These are phyloP conservation scores for Falco berigora DNA, from an alignment of 2,797 vertebrate genomes.

Conservation along the genomic window DNA sequence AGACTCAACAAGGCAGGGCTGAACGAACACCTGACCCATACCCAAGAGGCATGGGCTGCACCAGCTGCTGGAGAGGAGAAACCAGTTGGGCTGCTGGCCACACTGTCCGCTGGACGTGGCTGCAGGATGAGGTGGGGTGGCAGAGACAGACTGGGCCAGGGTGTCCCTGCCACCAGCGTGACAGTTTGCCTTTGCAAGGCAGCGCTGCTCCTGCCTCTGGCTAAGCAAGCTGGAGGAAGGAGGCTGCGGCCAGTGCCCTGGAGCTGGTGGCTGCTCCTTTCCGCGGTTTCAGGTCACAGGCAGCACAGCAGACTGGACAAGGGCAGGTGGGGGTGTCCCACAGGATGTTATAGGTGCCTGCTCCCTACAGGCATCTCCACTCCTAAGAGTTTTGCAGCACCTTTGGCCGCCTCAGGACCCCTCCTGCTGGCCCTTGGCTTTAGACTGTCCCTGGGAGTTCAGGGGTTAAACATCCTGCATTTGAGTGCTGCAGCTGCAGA, in stretches of 20 bases:
- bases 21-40: rapidly evolving
- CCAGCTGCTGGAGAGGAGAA: neutral
- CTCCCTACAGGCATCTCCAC: neutral
- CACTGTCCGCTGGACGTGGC: rapidly evolving
- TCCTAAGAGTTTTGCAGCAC: neutral
- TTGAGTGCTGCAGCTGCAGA: constrained; percentile 1
- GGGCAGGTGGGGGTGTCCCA: neutral
- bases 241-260: neutral
- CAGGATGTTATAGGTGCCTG: neutral
- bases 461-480: neutral
- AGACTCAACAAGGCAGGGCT: neutral
- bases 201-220: neutral
- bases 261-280: neutral
- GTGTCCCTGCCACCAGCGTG: rapidly evolving
- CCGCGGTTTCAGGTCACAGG: rapidly evolving
- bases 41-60: neutral
- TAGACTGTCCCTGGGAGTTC: neutral
- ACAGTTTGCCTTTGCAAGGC: too few species aligned
- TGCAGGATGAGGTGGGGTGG: neutral
- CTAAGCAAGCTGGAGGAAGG: neutral
- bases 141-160: neutral
- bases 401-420: neutral
- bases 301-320: neutral
- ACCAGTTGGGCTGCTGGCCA: neutral
- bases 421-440: neutral